These are phyloP conservation scores for Rattus rattus DNA, from an alignment of 2,113 vertebrate species.

Conservation along the genomic window DNA sequence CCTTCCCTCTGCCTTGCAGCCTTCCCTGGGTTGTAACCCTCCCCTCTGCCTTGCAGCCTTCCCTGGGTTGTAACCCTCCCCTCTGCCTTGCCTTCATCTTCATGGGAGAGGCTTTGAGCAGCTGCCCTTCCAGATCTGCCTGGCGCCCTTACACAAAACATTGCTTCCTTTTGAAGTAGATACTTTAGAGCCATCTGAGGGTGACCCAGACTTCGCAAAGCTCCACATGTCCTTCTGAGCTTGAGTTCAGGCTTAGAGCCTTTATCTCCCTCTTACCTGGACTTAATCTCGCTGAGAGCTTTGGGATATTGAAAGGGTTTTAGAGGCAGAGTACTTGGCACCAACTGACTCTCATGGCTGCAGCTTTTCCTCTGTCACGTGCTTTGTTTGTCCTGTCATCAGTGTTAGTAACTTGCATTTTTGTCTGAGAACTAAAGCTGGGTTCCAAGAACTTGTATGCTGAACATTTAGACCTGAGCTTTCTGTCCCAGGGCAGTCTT, in stretches of 20 bases:
- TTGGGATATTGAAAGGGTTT: conserved; percentile 48
- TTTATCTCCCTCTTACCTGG: conserved; percentile 37
- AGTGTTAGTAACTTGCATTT: conserved; percentile 62
- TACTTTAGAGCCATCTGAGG: conserved; percentile 44
- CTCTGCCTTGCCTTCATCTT: conserved; percentile 50
- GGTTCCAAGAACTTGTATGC: conserved; percentile 64
- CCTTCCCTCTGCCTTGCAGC: too few relatives aligned
- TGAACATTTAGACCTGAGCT: conserved; percentile 38
- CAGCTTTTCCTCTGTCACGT: conserved; percentile 74
- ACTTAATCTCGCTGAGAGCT: conserved; percentile 38
- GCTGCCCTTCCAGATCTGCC: conserved; percentile 52
- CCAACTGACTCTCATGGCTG: conserved; percentile 81
- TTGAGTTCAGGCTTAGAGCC: conserved; percentile 53
- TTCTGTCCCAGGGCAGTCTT: conserved; percentile 44
- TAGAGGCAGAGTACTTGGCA: conserved; percentile 38
- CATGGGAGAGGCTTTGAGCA: conserved; percentile 50
- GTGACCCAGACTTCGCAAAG: conserved; percentile 58
- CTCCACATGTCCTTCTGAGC: not conserved
- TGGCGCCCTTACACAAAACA: conserved; percentile 24
- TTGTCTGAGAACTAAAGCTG: conserved; percentile 73
- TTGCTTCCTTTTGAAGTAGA: conserved; percentile 71
- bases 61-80: conserved; percentile 51
- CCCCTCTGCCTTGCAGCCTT: conserved; percentile 70
- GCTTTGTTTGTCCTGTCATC: conserved; percentile 79
- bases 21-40: too few relatives aligned